Conservation (phyloP, 2,888 invertebrate genomes). For the Ctenicera cuprea region DNA sequence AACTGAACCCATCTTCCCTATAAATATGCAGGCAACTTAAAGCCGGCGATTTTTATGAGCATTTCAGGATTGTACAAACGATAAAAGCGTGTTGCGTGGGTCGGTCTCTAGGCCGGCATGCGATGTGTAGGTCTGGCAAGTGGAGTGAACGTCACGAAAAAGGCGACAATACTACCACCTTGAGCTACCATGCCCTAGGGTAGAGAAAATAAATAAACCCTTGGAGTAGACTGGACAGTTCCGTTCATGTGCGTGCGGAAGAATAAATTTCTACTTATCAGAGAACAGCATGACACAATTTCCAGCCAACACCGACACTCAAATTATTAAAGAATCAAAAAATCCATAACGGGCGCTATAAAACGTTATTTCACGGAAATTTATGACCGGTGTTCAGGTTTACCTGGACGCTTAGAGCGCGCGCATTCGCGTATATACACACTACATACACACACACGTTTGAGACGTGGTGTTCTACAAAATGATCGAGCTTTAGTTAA, state of each 20-base stretch:
- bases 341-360: conserved; percentile 22
- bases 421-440: conserved; percentile 56
- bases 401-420: conserved; percentile 58
- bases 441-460: conserved; percentile 51
- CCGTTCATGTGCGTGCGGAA: conserved; percentile 6
- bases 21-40: conserved; percentile 38
- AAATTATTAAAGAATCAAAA: conserved; percentile 20
- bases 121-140: conserved; percentile 55
- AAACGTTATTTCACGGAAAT: conserved; percentile 22
- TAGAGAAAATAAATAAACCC: conserved; percentile 20
- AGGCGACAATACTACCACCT: conserved; percentile 31
- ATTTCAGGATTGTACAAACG: conserved; percentile 48
- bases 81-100: conserved; percentile 55
- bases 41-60: conserved; percentile 24
- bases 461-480: conserved; percentile 60
- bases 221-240: background rate
- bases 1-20: conserved; percentile 31
- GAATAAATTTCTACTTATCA: background rate
- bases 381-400: conserved; percentile 36
- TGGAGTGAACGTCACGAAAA: conserved; percentile 51
- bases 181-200: conserved; percentile 16
- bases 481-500: conserved; percentile 69
- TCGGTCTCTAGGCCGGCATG: conserved; percentile 56
- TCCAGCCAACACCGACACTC: background rate
- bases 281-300: background rate